Conservation (phyloP, 2,797 vertebrate species). For the Eupleurogrammus muticus region DNA sequence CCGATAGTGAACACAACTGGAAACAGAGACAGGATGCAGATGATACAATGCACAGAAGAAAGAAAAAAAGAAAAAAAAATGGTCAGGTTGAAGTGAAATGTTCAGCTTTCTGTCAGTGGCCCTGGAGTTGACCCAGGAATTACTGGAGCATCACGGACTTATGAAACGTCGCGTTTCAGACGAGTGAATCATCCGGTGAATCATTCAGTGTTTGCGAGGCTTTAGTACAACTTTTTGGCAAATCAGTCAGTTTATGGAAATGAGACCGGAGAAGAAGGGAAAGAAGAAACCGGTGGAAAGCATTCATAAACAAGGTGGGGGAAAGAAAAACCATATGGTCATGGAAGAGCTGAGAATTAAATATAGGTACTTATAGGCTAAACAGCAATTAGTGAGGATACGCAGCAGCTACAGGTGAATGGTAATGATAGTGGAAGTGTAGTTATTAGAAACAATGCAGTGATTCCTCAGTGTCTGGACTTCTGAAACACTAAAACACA, state of each 20-base stretch:
- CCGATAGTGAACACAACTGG: conserved; percentile 26
- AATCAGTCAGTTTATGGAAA: not conserved
- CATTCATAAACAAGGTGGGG: not conserved
- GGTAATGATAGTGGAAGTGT: not conserved
- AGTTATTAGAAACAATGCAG: not conserved
- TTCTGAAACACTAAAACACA: not conserved
- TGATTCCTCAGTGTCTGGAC: not conserved
- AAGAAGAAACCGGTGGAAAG: not conserved
- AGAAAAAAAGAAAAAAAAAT: too few relatives aligned
- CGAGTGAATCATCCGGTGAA: not conserved
- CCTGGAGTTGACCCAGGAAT: not conserved
- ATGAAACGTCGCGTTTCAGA: not conserved
- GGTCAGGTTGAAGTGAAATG: conserved; percentile 16
- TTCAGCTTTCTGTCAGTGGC: conserved; percentile 12
- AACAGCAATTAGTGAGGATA: conserved; percentile 8
- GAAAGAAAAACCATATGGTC: not conserved
- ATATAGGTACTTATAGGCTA: not conserved
- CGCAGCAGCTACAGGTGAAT: not conserved
- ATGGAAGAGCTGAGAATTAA: not conserved
- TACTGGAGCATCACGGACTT: not conserved
- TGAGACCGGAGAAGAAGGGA: not conserved
- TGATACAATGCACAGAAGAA: conserved; percentile 24
- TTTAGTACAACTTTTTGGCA: too few relatives aligned
- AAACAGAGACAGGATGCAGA: conserved; percentile 27
- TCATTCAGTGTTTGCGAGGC: too few relatives aligned